phyloP scores from a whole-genome alignment of 2,113 vertebrate species.

The Mirza zaza region DNA sequence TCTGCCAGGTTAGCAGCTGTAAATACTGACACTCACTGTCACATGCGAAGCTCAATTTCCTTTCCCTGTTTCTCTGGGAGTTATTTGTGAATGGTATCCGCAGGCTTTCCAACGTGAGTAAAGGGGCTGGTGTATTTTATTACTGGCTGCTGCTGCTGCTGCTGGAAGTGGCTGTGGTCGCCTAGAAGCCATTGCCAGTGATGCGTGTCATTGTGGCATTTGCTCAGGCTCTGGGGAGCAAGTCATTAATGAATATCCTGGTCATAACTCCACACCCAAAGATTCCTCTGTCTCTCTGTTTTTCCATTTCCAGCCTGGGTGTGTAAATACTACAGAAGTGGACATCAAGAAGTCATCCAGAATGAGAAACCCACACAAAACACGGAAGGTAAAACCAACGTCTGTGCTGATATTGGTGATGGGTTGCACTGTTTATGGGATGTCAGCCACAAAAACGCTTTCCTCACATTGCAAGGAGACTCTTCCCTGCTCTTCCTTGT shows the following conservation, averaged over 20 bases:
- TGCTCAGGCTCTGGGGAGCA: background rate
- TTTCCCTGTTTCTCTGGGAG: background rate
- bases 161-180: background rate
- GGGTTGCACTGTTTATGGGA: background rate
- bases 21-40: background rate
- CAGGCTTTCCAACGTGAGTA: background rate
- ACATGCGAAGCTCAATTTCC: background rate
- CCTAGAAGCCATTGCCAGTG: background rate
- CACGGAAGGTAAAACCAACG: conserved; percentile 89
- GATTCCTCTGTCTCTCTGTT: conserved; percentile 10
- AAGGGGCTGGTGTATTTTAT: background rate
- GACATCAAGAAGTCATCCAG: conserved; percentile 99
- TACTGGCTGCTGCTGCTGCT: background rate
- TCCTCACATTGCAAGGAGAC: background rate
- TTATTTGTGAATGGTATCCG: background rate
- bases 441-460: rapidly evolving
- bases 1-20: background rate
- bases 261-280: background rate
- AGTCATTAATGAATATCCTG: background rate
- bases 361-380: conserved; percentile 99
- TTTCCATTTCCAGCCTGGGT: conserved; percentile 90
- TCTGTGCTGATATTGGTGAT: background rate
- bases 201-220: background rate
- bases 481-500: background rate
- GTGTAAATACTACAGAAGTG: conserved; percentile 98